Conservation (phyloP, 2,888 invertebrate genomes). For the Odiellus spinosus region DNA sequence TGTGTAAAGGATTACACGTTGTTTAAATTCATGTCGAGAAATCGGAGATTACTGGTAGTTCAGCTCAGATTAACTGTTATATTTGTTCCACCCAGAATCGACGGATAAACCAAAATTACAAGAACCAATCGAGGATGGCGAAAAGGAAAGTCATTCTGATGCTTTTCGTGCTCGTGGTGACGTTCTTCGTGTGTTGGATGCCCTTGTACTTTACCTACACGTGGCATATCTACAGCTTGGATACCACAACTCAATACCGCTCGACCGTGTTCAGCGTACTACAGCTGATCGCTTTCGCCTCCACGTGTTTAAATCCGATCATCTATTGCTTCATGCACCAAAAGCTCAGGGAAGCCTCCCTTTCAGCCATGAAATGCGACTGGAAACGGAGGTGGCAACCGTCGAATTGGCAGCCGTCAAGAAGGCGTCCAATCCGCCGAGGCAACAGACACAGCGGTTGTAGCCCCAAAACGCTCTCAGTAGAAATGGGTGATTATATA, state of each 20-base stretch:
- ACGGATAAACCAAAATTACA: too few relatives aligned
- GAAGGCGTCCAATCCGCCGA: too few relatives aligned
- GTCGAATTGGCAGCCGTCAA: slow-evolving; percentile 2
- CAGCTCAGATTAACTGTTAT: too few relatives aligned
- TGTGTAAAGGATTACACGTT: too few relatives aligned
- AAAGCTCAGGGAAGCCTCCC: slow-evolving; percentile 45
- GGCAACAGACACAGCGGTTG: too few relatives aligned
- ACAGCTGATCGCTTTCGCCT: slow-evolving; percentile 43
- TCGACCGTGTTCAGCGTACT: slow-evolving; percentile 38
- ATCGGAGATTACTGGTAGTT: too few relatives aligned
- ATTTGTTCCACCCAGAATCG: too few relatives aligned
- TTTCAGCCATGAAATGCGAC: slow-evolving; percentile 41
- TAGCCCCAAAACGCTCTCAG: too few relatives aligned
- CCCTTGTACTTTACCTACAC: slow-evolving; percentile 45
- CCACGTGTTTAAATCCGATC: slow-evolving; percentile 49
- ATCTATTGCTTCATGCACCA: slow-evolving; percentile 53
- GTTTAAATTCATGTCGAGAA: too few relatives aligned
- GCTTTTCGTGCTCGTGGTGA: slow-evolving; percentile 49
- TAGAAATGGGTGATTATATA: too few relatives aligned
- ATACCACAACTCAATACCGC: slow-evolving; percentile 35
- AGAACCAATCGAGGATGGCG: too few relatives aligned
- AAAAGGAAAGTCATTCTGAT: slow-evolving; percentile 55
- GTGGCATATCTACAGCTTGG: slow-evolving; percentile 38
- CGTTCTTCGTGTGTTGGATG: slow-evolving; percentile 54
- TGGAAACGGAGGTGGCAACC: slow-evolving; percentile 11